Evolutionary conservation across 1,140 invertebrate species (phyloP).

Genomic region (Cotesia vestalis): DNA sequence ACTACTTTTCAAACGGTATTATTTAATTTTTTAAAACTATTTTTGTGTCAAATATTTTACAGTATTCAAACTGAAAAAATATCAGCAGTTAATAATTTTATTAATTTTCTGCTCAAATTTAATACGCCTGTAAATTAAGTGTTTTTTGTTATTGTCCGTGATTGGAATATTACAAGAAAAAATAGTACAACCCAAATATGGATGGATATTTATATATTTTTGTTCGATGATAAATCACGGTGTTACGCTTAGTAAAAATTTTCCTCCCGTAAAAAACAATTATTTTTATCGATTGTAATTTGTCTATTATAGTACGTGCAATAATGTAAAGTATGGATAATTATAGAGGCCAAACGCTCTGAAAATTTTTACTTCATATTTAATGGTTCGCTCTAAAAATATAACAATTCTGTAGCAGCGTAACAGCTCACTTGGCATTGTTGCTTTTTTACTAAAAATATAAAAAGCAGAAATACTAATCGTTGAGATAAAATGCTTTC

Average conservation of each 20-base stretch:
- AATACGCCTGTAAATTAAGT: background rate
- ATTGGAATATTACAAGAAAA: constrained; percentile 26
- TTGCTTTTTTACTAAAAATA: too few species aligned
- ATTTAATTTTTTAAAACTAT: too few species aligned
- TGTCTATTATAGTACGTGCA: background rate
- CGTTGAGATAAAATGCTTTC: too few species aligned
- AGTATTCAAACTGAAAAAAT: too few species aligned
- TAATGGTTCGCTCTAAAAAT: background rate
- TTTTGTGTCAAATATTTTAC: too few species aligned
- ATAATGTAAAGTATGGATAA: constrained; percentile 3
- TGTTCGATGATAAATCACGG: constrained; percentile 20
- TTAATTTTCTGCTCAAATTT: too few species aligned
- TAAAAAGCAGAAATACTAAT: too few species aligned
- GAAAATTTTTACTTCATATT: constrained; percentile 7
- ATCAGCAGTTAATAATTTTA: too few species aligned
- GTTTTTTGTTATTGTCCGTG: constrained; percentile 31
- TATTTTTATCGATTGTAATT: constrained; percentile 19
- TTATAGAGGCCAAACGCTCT: background rate
- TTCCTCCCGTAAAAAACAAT: constrained; percentile 7
- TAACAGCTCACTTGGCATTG: too few species aligned
- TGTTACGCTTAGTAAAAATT: constrained; percentile 28
- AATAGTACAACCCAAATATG: background rate
- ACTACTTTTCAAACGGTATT: too few species aligned
- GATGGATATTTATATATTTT: constrained; percentile 11
- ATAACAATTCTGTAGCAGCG: background rate